Conservation (phyloP, 35 echinoderm and acorn worm genomes). For the Stichopus chloronotus region DNA sequence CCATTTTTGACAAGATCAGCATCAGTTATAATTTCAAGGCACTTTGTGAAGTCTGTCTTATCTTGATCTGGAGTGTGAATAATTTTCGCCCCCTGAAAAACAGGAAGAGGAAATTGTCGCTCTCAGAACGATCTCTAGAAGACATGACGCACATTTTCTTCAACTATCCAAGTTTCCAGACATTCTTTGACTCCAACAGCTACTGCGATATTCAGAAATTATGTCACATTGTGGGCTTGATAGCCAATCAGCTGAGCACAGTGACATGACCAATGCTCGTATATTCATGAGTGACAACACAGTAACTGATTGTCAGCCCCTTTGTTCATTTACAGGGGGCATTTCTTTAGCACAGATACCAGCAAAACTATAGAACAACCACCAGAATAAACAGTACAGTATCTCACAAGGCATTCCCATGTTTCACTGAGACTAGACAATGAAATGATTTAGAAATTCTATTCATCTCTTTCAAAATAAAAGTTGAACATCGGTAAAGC, state of each 20-base stretch:
- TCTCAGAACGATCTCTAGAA: background rate
- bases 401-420: no score
- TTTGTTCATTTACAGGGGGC: no score
- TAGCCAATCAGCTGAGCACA: background rate
- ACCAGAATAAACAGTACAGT: no score
- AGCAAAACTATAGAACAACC: no score
- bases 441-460: no score
- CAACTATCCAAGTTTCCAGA: background rate
- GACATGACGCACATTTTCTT: background rate
- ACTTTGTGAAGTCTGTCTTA: constrained; percentile 31
- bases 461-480: no score
- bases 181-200: background rate
- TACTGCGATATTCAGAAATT: background rate
- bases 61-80: constrained; percentile 29
- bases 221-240: background rate
- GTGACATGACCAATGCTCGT: background rate
- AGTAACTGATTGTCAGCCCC: no score
- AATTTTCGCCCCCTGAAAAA: background rate
- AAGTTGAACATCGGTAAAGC: no score
- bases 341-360: no score
- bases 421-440: no score
- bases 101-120: background rate
- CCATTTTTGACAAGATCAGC: background rate
- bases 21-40: background rate
- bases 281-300: no score